Evolutionary conservation across 2,797 vertebrate species (phyloP).

Genomic region (Babyrousa celebensis): DNA sequence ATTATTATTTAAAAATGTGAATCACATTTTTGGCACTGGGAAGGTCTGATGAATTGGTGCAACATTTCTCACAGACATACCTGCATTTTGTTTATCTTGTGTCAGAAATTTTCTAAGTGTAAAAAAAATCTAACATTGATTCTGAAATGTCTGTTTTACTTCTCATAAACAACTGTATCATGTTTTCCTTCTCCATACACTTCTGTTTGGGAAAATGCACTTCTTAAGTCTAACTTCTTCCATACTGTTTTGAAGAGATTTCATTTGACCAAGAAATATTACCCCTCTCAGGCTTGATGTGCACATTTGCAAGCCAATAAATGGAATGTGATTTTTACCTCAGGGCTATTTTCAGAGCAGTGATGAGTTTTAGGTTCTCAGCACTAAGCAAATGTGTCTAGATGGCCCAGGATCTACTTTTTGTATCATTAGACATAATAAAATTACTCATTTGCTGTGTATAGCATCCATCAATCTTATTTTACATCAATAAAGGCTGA

Average conservation of each 20-base stretch:
- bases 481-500: conserved; percentile 47
- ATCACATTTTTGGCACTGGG: conserved; percentile 54
- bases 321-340: conserved; percentile 67
- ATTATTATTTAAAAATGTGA: conserved; percentile 51
- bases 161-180: conserved; percentile 29
- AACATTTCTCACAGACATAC: conserved; percentile 39
- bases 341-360: conserved; percentile 33
- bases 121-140: conserved; percentile 53
- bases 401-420: conserved; percentile 11
- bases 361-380: conserved; percentile 56
- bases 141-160: conserved; percentile 50
- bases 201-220: conserved; percentile 5
- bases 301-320: conserved; percentile 49
- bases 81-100: background rate
- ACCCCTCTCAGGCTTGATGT: background rate
- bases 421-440: conserved; percentile 44
- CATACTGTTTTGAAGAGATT: conserved; percentile 55
- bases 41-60: conserved; percentile 48
- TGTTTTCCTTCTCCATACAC: conserved; percentile 27
- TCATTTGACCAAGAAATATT: conserved; percentile 65
- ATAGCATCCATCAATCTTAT: conserved; percentile 24
- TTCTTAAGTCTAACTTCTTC: conserved; percentile 8
- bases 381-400: conserved; percentile 47
- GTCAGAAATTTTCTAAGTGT: conserved; percentile 52
- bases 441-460: conserved; percentile 40